phyloP scores from a whole-genome alignment of 2,888 invertebrate species.

The Polyommatus icarus region DNA sequence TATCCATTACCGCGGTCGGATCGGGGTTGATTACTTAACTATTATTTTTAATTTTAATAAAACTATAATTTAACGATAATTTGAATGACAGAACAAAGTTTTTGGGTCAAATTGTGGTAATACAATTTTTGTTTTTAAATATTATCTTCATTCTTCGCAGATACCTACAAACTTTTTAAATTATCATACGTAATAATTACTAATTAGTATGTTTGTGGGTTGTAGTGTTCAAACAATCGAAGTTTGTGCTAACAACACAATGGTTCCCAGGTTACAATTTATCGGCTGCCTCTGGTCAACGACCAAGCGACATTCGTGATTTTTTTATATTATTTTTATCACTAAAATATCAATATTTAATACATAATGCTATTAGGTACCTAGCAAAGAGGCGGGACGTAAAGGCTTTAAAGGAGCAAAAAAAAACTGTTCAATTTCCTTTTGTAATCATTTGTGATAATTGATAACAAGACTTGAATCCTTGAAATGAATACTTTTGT shows the following conservation, averaged over 20 bases:
- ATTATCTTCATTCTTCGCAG: not conserved
- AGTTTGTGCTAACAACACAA: slow-evolving; percentile 1
- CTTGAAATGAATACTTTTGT: not conserved
- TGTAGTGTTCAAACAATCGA: not conserved
- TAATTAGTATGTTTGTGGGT: not conserved
- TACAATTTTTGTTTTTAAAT: not conserved
- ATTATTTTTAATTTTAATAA: not conserved
- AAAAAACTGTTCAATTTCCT: no score
- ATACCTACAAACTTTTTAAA: not conserved
- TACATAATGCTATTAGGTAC: not conserved
- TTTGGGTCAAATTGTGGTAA: not conserved
- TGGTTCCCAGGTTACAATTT: slow-evolving; percentile 4
- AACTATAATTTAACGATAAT: not conserved
- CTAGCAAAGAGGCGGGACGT: no score
- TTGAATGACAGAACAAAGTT: not conserved
- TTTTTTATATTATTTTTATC: not conserved
- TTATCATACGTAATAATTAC: not conserved
- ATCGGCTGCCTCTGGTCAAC: slow-evolving; percentile 1
- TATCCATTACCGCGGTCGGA: no score
- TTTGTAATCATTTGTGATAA: no score
- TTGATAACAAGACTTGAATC: not conserved
- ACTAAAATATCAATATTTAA: not conserved
- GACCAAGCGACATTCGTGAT: not conserved
- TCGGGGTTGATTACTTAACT: no score
- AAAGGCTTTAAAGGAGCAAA: no score